Conservation (phyloP, 2,797 vertebrate species). For the Urophycis tenuis region DNA sequence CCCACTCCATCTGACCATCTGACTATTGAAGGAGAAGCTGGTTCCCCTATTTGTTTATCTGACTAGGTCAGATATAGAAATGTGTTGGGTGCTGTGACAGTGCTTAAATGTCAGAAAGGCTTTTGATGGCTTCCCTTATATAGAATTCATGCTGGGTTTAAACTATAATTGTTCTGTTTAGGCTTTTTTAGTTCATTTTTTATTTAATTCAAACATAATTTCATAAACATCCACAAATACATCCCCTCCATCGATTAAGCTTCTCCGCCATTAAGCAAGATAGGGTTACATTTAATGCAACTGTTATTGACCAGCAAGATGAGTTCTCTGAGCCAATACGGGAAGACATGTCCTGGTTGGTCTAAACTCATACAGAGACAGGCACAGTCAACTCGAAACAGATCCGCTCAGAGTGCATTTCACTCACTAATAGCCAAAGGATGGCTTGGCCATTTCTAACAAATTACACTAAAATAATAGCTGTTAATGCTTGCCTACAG, state of each 20-base stretch:
- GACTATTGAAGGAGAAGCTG: too few species aligned
- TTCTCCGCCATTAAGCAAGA: too few species aligned
- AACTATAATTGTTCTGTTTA: not conserved
- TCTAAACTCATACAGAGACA: not conserved
- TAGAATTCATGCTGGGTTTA: not conserved
- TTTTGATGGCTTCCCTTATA: not conserved
- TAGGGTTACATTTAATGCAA: too few species aligned
- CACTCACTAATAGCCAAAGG: not conserved
- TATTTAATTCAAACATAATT: not conserved
- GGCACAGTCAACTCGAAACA: not conserved
- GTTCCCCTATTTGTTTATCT: too few species aligned
- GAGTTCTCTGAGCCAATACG: too few species aligned
- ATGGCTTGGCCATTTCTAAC: not conserved
- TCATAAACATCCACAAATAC: not conserved
- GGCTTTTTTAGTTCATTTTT: not conserved
- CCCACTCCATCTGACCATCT: too few species aligned
- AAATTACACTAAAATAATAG: not conserved
- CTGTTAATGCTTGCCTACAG: not conserved
- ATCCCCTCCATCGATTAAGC: not conserved
- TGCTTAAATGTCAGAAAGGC: not conserved
- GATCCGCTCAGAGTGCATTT: not conserved
- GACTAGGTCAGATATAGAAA: too few species aligned
- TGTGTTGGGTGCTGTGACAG: too few species aligned
- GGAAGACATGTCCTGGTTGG: not conserved
- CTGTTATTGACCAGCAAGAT: not conserved